phyloP scores from a whole-genome alignment of 64 coral and sea anemone species.

The Acropora yongei region DNA sequence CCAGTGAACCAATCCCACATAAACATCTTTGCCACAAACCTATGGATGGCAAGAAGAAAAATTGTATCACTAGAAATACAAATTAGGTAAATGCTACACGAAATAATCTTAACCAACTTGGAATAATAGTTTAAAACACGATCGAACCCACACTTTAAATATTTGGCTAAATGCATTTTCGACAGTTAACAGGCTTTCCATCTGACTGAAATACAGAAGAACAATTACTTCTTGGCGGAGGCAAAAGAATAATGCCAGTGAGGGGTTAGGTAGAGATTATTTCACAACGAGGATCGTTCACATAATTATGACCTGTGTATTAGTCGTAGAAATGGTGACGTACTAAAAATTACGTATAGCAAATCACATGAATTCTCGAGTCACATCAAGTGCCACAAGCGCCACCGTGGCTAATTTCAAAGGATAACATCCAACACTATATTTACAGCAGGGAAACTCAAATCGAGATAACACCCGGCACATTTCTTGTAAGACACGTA shows the following conservation, averaged over 20 bases:
- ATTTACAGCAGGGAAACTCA: not conserved
- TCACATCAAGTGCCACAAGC: not conserved
- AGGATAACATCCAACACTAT: not conserved
- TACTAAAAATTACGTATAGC: conserved; percentile 38
- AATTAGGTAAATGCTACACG: not conserved
- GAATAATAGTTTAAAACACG: not conserved
- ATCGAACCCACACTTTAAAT: conserved; percentile 13
- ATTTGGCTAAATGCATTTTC: conserved; percentile 6
- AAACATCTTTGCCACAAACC: conserved; percentile 93
- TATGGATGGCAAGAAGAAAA: conserved; percentile 11
- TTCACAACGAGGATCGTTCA: no score
- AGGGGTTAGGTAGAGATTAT: not conserved
- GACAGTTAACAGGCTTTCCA: not conserved
- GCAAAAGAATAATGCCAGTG: not conserved
- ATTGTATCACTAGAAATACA: not conserved
- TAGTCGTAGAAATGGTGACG: conserved; percentile 34
- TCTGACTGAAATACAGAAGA: not conserved
- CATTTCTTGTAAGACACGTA: conserved; percentile 24
- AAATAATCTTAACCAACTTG: not conserved
- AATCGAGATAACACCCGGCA: conserved; percentile 1
- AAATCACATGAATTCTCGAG: not conserved
- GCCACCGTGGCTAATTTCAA: not conserved
- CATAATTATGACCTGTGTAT: not conserved
- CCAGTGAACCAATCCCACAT: conserved; percentile 96
- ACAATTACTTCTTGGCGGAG: not conserved